These are phyloP conservation scores for Glyptemys insculpta DNA, from an alignment of 2,797 vertebrate species.

Conservation along the genomic window DNA sequence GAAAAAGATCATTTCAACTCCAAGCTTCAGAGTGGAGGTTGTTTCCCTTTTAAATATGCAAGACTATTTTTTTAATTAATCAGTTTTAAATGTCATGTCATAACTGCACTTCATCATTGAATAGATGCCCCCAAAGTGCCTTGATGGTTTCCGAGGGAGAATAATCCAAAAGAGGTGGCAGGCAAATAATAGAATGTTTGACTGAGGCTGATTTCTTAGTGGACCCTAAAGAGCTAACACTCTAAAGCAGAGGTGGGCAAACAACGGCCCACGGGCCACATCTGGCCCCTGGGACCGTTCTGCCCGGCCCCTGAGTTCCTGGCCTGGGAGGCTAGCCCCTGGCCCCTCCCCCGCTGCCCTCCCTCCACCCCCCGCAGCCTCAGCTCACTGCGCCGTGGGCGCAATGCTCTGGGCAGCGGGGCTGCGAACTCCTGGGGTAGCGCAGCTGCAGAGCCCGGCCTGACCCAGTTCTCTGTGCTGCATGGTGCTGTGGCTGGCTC, in stretches of 20 bases:
- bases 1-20: constrained; percentile 45
- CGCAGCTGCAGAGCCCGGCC: no score
- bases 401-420: no score
- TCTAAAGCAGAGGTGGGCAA: not conserved
- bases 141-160: constrained; percentile 48
- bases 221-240: not conserved
- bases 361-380: no score
- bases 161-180: constrained; percentile 19
- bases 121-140: constrained; percentile 47
- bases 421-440: no score
- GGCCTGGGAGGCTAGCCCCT: no score
- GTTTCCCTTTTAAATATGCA: constrained; percentile 61
- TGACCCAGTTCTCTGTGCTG: no score
- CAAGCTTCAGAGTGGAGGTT: constrained; percentile 26
- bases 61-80: constrained; percentile 57
- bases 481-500: no score
- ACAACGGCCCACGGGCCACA: no score
- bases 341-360: no score
- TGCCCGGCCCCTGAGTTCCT: no score
- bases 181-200: constrained; percentile 16
- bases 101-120: constrained; percentile 49
- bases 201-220: constrained; percentile 43
- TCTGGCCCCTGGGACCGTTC: no score
- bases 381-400: no score
- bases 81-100: constrained; percentile 69